Percentiles rank a stretch among this genome's conserved stretches.
These are phyloP conservation scores for Agapostemon virescens DNA, from an alignment of 2,888 invertebrate species.

Conservation along the genomic window DNA sequence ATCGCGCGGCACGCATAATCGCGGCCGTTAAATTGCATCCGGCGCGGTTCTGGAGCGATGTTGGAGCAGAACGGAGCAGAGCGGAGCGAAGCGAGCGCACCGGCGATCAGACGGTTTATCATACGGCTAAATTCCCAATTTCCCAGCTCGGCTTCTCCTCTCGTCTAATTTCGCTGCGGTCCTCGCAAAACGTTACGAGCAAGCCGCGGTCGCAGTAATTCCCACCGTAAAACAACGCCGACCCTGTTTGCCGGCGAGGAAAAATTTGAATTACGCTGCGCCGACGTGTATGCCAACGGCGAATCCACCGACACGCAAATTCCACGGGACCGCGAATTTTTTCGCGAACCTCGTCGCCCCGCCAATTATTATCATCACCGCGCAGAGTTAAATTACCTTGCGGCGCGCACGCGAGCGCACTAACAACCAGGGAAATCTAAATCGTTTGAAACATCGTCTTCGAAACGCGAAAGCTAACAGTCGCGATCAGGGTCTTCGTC, in stretches of 20 bases:
- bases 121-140: constrained; percentile 6
- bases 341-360: background rate
- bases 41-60: too few relatives aligned
- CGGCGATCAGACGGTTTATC: constrained; percentile 3
- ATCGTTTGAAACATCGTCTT: too few relatives aligned
- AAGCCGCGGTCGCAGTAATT: constrained; percentile 10
- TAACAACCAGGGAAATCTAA: too few relatives aligned
- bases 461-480: too few relatives aligned
- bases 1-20: background rate
- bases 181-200: constrained; percentile 22
- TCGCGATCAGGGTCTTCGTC: too few relatives aligned
- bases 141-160: background rate
- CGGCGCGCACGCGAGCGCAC: too few relatives aligned
- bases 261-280: constrained; percentile 34
- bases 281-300: background rate
- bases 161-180: constrained; percentile 25
- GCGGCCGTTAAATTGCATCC: background rate
- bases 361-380: background rate
- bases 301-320: constrained; percentile 38
- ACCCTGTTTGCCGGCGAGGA: background rate
- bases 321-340: constrained; percentile 6
- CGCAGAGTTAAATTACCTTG: background rate
- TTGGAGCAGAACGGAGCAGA: too few relatives aligned
- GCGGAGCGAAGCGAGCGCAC: background rate
- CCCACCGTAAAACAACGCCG: constrained; percentile 26